Conservation (phyloP, 2,797 vertebrate species). For the Argentina silus region DNA sequence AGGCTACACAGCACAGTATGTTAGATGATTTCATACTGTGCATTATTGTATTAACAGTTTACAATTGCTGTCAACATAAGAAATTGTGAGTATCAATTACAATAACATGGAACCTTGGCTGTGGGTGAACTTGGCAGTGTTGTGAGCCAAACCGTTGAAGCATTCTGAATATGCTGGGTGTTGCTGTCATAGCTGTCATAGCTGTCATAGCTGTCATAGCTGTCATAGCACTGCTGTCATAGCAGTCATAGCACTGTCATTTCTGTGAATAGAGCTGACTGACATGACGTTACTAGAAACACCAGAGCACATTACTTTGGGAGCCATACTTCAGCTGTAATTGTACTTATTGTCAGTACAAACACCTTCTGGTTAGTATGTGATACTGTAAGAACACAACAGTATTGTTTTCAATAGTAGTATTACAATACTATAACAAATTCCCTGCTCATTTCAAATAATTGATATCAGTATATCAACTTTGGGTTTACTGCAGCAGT, state of each 20-base stretch:
- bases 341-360: too few relatives aligned
- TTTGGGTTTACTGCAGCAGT: not conserved
- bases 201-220: too few relatives aligned
- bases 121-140: conserved; percentile 44
- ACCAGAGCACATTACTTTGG: not conserved
- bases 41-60: not conserved
- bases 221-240: too few relatives aligned
- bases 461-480: not conserved
- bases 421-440: too few relatives aligned
- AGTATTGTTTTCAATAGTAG: too few relatives aligned
- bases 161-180: conserved; percentile 12
- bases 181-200: too few relatives aligned
- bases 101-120: conserved; percentile 17
- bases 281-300: conserved; percentile 45
- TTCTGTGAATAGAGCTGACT: conserved; percentile 55
- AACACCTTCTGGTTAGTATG: too few relatives aligned
- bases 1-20: not conserved
- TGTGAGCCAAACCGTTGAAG: conserved; percentile 54
- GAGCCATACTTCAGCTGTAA: too few relatives aligned
- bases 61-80: conserved; percentile 20
- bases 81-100: conserved; percentile 48
- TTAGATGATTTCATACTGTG: not conserved
- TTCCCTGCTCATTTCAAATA: not conserved
- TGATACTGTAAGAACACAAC: too few relatives aligned
- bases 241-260: conserved; percentile 57